Evolutionary conservation across 1,140 invertebrate species (phyloP), one percentile per base, ranked within the genome.

Genomic region (Bombyx mandarina): DNA sequence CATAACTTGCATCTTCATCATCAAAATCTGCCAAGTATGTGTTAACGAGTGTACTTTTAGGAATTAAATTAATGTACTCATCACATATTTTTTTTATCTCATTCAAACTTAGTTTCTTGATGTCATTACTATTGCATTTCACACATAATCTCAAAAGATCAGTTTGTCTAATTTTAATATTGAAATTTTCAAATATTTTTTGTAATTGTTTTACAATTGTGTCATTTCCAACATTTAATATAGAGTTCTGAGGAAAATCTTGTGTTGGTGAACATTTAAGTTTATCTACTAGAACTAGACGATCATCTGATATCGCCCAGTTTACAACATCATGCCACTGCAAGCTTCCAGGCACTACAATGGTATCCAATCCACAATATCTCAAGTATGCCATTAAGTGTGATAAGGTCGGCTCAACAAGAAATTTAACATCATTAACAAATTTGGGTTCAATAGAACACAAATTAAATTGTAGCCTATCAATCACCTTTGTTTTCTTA

Each of bases 261-360:
- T 52, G 10, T 58, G 63, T 72, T 46, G 77, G 81, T 51, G 79
- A 63, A 56, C 65, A 69, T 56, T 82, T 87, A 22, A 76, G 52
- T 69, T 85, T 86, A 49, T 49, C 53, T 54, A 82, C 60, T 55
- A 87, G 43, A 54, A 87, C 66, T 43, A 67, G 66, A 12, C 84
- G 64, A 46, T 85, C 71, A 57, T 87, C 78, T 58, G 67, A 71
- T 61, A 74, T 67, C 51, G 82, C 82, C 55, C 78, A 55, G 57
- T 81, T 79, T 57, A 85, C 70, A 9, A 71, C 61, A 67, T 87
- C 82, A 78, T 76, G 69, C 84, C 84, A 87, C 43, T 77, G 60
- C 68, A 82, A 73, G 51, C 56, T 62, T 60, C 66, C 9, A 54
- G 71, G 58, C 9, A 72, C 69, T n/a, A 71, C 54, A 48, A 62